These are phyloP conservation scores for Trogon melanurus DNA, from an alignment of 2,113 vertebrate genomes.

Conservation along the genomic window DNA sequence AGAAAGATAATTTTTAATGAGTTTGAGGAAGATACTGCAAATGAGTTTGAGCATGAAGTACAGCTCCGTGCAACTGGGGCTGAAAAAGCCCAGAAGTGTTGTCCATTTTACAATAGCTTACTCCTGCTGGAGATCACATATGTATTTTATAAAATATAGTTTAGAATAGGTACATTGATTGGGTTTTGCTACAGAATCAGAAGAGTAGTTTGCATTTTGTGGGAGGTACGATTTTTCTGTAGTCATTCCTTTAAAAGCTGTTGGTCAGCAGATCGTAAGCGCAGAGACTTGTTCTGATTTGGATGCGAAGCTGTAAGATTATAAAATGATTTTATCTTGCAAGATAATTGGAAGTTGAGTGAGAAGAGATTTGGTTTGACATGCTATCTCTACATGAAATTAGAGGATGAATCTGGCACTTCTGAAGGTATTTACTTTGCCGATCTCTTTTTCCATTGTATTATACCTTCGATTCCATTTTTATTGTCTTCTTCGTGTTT, in stretches of 20 bases:
- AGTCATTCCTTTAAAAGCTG: neutral
- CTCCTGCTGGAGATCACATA: neutral
- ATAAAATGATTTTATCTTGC: neutral
- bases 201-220: neutral
- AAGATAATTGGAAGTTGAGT: neutral
- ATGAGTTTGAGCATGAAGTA: neutral
- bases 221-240: neutral
- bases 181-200: neutral
- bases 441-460: neutral
- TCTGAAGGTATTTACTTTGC: neutral
- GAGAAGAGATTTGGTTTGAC: slow-evolving; percentile 7
- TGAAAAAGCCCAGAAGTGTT: neutral
- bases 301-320: neutral
- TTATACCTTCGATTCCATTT: neutral
- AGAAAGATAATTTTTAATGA: neutral
- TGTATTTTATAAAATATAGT: neutral
- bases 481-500: neutral
- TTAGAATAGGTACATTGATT: neutral
- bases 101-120: neutral
- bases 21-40: neutral
- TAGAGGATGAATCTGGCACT: neutral
- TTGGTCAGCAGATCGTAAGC: neutral
- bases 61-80: neutral
- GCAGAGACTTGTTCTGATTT: neutral
- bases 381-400: neutral